These are phyloP conservation scores for Ophthalmolycus amberensis DNA, from an alignment of 2,113 vertebrate genomes.

Conservation along the genomic window DNA sequence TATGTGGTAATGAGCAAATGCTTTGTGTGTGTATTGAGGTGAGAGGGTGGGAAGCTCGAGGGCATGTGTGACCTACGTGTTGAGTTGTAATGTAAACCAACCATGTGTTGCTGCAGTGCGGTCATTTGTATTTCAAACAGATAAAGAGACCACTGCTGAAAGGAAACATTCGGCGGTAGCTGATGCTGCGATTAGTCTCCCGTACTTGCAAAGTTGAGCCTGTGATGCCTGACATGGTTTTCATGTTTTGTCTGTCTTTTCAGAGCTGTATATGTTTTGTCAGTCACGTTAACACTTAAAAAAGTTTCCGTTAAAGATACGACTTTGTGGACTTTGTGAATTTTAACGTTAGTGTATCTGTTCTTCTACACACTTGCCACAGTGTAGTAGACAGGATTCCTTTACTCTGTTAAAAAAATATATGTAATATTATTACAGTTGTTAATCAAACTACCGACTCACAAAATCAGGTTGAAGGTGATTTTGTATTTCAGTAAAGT, in stretches of 20 bases:
- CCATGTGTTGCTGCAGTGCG: conserved; percentile 68
- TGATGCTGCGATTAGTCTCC: conserved; percentile 57
- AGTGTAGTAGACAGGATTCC: neutral
- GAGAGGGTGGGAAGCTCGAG: conserved; percentile 40
- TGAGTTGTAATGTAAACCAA: conserved; percentile 75
- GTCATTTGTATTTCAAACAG: conserved; percentile 72
- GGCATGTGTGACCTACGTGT: conserved; percentile 67
- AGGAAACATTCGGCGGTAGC: conserved; percentile 55
- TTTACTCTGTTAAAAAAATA: neutral
- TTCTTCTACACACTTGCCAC: neutral
- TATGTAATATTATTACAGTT: neutral
- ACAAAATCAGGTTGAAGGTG: neutral
- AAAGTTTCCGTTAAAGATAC: neutral
- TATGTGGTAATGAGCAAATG: conserved; percentile 63
- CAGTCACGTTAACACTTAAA: neutral
- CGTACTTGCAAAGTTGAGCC: neutral
- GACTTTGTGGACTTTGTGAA: neutral
- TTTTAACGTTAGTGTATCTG: neutral
- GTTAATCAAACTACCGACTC: neutral
- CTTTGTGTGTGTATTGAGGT: conserved; percentile 57
- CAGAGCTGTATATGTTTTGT: conserved; percentile 17
- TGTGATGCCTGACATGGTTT: conserved; percentile 6
- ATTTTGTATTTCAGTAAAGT: neutral
- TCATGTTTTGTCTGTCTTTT: conserved; percentile 26
- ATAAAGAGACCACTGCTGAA: conserved; percentile 54